Conservation (phyloP, 1,140 invertebrate species). For the Lepeophtheirus salmonis region DNA sequence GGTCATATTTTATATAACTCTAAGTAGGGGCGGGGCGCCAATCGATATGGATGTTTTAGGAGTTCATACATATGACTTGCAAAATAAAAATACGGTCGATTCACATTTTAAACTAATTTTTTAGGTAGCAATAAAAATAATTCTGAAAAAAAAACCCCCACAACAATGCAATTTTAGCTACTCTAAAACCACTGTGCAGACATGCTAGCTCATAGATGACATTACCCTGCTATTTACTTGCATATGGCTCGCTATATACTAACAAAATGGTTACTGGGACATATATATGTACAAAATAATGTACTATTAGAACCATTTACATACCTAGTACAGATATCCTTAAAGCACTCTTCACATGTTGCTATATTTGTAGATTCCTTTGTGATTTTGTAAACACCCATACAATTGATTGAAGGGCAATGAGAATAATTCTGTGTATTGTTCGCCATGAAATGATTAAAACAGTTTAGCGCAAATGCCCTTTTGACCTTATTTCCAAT, state of each 20-base stretch:
- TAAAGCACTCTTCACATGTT: not conserved
- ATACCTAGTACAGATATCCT: not conserved
- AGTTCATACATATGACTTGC: too few species aligned
- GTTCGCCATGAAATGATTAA: not conserved
- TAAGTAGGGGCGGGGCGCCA: too few species aligned
- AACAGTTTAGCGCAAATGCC: not conserved
- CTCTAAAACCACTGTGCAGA: too few species aligned
- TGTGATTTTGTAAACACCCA: not conserved
- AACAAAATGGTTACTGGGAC: not conserved
- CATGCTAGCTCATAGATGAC: too few species aligned
- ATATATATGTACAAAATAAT: not conserved
- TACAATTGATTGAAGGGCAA: not conserved
- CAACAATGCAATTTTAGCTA: too few species aligned
- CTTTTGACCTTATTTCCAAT: not conserved
- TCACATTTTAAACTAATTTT: too few species aligned
- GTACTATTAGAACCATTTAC: not conserved
- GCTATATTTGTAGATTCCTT: not conserved
- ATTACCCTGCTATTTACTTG: not conserved
- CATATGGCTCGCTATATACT: not conserved
- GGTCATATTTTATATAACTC: too few species aligned
- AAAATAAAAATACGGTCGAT: too few species aligned
- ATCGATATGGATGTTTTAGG: too few species aligned
- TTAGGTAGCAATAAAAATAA: too few species aligned
- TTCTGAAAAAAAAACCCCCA: too few species aligned
- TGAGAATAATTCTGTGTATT: not conserved